Base-by-base conservation (phyloP, 1,140 invertebrate genomes). In the Pogonognathellus flavescens region DNA sequence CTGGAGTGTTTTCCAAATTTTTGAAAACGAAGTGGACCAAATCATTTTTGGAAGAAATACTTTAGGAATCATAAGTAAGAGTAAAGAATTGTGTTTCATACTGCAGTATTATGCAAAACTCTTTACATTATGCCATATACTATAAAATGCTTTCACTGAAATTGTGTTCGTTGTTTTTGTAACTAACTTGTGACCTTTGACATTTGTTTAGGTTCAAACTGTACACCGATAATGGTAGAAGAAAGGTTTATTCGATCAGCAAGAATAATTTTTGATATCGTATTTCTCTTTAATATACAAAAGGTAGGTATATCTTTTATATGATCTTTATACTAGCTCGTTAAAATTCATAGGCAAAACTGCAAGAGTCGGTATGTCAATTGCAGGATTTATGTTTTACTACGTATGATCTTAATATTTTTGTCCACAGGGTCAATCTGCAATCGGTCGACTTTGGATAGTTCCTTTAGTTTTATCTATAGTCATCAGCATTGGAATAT, bases 21-120 rank as follows among this genome's bases (percentile, higher is more conserved):
- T 72, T 9, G 66, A 72, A 18, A 72, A 72, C 16, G 83, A 84
- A 84, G 55, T 84, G 18, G 72, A 72, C n/a, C 83, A 84, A 80
- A 72, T 72, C 0, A 41, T 84, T 31, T 84, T 84, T 80, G 66
- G 66, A 11, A 62, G 70, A 84, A 72, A 49, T n/a, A 53, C 53
- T 31, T 57, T 66, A n/a, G 70, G 53, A 4, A 76, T 72, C 25
- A 11, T 41, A n/a, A 72, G 66, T 72, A 14, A 72, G 66, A 22
- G 18, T 55, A n/a, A n/a, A n/a, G n/a, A n/a, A n/a, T n/a, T n/a
- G n/a, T n/a, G n/a, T n/a, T n/a, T n/a, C n/a, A n/a, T n/a, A n/a
- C n/a, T n/a, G n/a, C n/a, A n/a, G n/a, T n/a, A n/a, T n/a, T n/a
- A n/a, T n/a, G n/a, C n/a, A n/a, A n/a, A n/a, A n/a, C n/a, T 41